These are phyloP conservation scores for Uropsilus gracilis DNA, from an alignment of 2,113 vertebrate species.

Conservation along the genomic window DNA sequence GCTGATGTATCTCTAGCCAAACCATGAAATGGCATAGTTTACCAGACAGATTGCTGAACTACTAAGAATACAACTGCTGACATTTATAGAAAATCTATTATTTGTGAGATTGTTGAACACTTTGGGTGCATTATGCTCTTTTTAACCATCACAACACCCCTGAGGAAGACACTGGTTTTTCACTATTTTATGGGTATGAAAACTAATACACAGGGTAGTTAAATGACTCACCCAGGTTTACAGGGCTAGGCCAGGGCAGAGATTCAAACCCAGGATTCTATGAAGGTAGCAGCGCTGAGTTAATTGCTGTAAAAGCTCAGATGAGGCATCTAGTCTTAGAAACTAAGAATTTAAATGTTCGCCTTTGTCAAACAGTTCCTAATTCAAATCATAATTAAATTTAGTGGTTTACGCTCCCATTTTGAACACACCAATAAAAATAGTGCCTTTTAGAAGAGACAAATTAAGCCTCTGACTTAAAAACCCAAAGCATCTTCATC, in stretches of 20 bases:
- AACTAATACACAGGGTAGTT: neutral
- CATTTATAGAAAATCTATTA: neutral
- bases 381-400: constrained; percentile 7
- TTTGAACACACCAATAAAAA: constrained; percentile 3
- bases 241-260: neutral
- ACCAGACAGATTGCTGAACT: neutral
- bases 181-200: neutral
- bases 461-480: neutral
- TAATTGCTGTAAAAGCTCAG: neutral
- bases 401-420: neutral
- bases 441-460: neutral
- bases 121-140: neutral
- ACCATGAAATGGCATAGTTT: neutral
- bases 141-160: neutral
- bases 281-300: neutral
- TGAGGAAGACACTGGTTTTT: neutral
- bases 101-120: neutral
- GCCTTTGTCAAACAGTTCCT: neutral
- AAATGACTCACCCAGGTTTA: neutral
- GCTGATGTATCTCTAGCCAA: neutral
- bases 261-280: neutral
- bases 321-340: neutral
- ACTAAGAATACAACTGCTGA: neutral
- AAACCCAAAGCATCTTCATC: neutral
- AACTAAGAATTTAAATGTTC: constrained; percentile 1